phyloP scores from a whole-genome alignment of 2,888 invertebrate species.

The Nowickia ferox region DNA sequence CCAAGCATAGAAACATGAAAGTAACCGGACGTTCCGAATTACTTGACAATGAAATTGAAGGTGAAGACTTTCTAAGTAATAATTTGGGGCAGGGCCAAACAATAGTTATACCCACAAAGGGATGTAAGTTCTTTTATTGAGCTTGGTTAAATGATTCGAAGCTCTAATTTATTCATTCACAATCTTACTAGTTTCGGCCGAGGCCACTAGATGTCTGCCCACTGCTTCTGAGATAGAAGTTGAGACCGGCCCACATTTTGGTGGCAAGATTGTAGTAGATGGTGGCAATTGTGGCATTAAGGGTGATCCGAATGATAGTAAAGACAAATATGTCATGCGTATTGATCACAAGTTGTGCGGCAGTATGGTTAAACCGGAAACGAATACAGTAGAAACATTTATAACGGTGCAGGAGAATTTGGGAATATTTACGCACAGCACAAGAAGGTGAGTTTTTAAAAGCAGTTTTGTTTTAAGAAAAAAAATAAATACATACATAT shows the following conservation, averaged over 20 bases:
- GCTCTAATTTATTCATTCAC: not conserved
- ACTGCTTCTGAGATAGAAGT: slow-evolving; percentile 93
- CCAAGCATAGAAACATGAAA: slow-evolving; percentile 84
- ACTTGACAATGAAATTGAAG: slow-evolving; percentile 82
- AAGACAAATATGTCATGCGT: slow-evolving; percentile 89
- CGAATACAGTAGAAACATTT: slow-evolving; percentile 89
- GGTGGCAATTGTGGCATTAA: slow-evolving; percentile 89
- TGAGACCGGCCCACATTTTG: slow-evolving; percentile 91
- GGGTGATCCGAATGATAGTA: slow-evolving; percentile 89
- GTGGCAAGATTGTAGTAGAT: slow-evolving; percentile 89
- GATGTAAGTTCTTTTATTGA: slow-evolving; percentile 86
- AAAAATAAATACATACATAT: too few species aligned
- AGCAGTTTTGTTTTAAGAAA: not conserved
- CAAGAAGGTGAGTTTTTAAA: slow-evolving; percentile 84
- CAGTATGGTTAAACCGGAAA: slow-evolving; percentile 89
- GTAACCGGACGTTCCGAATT: slow-evolving; percentile 82
- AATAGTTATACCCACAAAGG: slow-evolving; percentile 91
- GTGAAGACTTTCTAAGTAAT: slow-evolving; percentile 76
- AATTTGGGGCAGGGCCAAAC: slow-evolving; percentile 85
- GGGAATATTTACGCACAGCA: slow-evolving; percentile 92
- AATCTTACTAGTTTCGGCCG: slow-evolving; percentile 87
- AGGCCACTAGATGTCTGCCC: slow-evolving; percentile 90
- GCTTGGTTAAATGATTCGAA: not conserved
- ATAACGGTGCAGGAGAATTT: slow-evolving; percentile 93
- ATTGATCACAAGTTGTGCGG: slow-evolving; percentile 90